Percentiles rank a stretch among this genome's conserved stretches.
phyloP scores from a whole-genome alignment of 2,888 invertebrate species.

The Cataglyphis altisquamis region DNA sequence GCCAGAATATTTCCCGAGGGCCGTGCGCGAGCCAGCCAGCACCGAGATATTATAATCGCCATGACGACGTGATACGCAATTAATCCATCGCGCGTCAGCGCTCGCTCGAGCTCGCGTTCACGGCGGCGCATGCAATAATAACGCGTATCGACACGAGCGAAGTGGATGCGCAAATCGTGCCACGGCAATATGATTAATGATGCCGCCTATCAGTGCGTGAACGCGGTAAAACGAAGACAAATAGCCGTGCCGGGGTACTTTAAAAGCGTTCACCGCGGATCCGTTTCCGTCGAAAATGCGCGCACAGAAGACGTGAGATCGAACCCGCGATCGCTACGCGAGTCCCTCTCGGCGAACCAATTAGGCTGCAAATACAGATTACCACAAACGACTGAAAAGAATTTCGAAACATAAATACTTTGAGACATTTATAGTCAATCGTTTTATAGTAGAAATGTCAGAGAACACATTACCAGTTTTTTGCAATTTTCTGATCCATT shows the following conservation, averaged over 20 bases:
- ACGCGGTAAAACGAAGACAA: slow-evolving; percentile 80
- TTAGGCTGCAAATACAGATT: slow-evolving; percentile 43
- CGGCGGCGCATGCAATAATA: slow-evolving; percentile 74
- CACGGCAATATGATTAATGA: slow-evolving; percentile 77
- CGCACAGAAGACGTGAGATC: slow-evolving; percentile 20
- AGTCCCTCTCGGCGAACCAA: slow-evolving; percentile 58
- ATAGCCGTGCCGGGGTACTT: slow-evolving; percentile 68
- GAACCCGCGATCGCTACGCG: slow-evolving; percentile 43
- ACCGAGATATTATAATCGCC: slow-evolving; percentile 55
- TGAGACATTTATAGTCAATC: background rate
- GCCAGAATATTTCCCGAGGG: slow-evolving; percentile 54
- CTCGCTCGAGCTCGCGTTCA: slow-evolving; percentile 40
- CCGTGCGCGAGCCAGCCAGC: slow-evolving; percentile 28
- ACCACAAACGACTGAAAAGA: background rate
- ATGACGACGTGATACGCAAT: slow-evolving; percentile 77
- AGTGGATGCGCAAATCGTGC: slow-evolving; percentile 39
- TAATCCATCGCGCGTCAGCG: slow-evolving; percentile 79
- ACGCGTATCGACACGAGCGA: slow-evolving; percentile 67
- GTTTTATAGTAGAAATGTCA: background rate
- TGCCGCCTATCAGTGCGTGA: slow-evolving; percentile 79
- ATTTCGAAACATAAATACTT: background rate
- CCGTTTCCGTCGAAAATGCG: slow-evolving; percentile 73
- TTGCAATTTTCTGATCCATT: background rate
- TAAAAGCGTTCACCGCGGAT: slow-evolving; percentile 74
- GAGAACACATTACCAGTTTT: too few relatives aligned